Evolutionary conservation across 1,140 invertebrate genomes (phyloP), one percentile per base, ranked within the genome.

Genomic region (Nilaparvata lugens): DNA sequence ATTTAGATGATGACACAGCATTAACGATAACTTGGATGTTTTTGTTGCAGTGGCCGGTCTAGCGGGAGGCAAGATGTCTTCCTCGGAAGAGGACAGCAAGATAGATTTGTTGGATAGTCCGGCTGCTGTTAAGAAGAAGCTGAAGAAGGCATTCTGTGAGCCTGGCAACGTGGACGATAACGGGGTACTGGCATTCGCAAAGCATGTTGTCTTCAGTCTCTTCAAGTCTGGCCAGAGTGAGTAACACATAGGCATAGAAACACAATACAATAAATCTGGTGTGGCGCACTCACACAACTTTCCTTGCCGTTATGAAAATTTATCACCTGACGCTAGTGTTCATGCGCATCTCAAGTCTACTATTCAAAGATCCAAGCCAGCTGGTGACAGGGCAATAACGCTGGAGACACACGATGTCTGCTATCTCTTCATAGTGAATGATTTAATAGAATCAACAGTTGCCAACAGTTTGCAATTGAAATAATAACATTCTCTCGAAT

Each of bases 61-160:
- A 59, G 80, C 88, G 58, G 91, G 91, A 28, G 81, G 81, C 6
- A 99, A 99, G 79, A 99, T 99, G 97, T 98, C 95, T 56, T 94
- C 96, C 0, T 99, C 96, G 0, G 95, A 98, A 76, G 93, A 93
- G 71, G 94, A 98, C 62, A 97, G 95, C 19, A 99, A 99, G 78
- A 99, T 99, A 68, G 97, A 99, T 79, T 76, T 99, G 13, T 75
- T 99, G 4, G 97, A 99, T 70, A 83, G 84, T 54, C 84, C 92
- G 4, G 83, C 86, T 6, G 80, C 81, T 70, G 85, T 99, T 2
- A 95, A 95, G 71, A 92, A 92, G 72, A 99, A 99, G 74, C 73
- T 99, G 14, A 95, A 95, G 71, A 96, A 93, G 76, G 95, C 97
- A 19, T 97, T 97, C 70, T 99, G 97, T 80, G 96, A 98, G 72